A percentile compares a stretch with the other conserved stretches of the same genome.
Evolutionary conservation across 2,888 invertebrate genomes (phyloP).

Genomic region (Thumatha senex): DNA sequence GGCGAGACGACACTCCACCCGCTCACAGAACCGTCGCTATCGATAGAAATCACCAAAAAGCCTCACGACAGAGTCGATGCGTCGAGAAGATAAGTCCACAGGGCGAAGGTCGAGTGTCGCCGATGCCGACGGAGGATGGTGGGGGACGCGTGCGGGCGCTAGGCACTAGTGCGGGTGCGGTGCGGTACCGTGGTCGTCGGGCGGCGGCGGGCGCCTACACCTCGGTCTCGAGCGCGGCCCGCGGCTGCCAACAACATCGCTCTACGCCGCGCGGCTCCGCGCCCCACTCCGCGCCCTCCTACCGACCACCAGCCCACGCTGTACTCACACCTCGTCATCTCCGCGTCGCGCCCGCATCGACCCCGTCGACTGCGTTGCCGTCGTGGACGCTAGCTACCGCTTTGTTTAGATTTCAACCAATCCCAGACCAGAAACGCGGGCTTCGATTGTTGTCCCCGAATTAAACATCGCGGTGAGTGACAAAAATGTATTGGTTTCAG

Average conservation of each 20-base stretch:
- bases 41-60: not conserved
- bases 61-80: not conserved
- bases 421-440: not conserved
- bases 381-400: not conserved
- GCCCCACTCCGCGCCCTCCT: slow-evolving; percentile 80
- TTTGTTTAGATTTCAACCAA: not conserved
- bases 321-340: slow-evolving; percentile 47
- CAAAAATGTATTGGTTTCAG: too few relatives aligned
- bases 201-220: slow-evolving; percentile 79
- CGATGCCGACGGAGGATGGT: slow-evolving; percentile 6
- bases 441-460: not conserved
- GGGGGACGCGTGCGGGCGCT: slow-evolving; percentile 13
- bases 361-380: not conserved
- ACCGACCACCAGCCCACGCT: slow-evolving; percentile 68
- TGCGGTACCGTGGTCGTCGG: slow-evolving; percentile 79
- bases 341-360: not conserved
- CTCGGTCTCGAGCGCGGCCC: slow-evolving; percentile 80
- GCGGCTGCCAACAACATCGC: slow-evolving; percentile 82
- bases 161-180: slow-evolving; percentile 25
- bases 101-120: slow-evolving; percentile 5
- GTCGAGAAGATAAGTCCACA: too few relatives aligned
- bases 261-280: slow-evolving; percentile 76
- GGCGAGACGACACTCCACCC: slow-evolving; percentile 61
- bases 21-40: not conserved
- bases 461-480: too few relatives aligned